Base-by-base conservation (phyloP, 2,888 invertebrate species). In the Altica lythri region DNA sequence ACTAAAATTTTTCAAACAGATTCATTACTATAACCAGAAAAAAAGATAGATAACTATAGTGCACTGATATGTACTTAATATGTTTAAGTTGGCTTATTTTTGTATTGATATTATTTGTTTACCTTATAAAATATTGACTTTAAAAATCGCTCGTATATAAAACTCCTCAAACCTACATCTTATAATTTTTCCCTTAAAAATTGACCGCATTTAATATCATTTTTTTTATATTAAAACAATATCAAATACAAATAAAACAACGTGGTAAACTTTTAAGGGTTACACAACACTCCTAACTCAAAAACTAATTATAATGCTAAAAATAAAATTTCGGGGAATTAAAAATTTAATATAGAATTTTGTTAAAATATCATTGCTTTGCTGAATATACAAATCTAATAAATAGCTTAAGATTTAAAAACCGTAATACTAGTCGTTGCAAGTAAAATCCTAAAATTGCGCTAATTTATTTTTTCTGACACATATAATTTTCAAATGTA, bases 61-160 rank as follows among this genome's bases (percentile, higher is more conserved):
- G 57, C 52, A 60, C 47, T 68, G 70, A 70, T 70, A 70, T 70
- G 70, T 70, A 58, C 64, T 66, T 67, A 67, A 67, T 63, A 70
- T 68, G 68, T 68, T 68, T 68, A 47, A n/a, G n/a, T 64, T 65
- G 58, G 59, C 58, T 59, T 51, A 46, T 48, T 61, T 62, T 57
- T 57, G 56, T 55, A 60, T 55, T 54, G 59, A 52, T 54, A 47
- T 58, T 50, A 17, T 12, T 47, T 47, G 50, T 57, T 60, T 53
- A 59, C 53, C 37, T 30, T 62, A 60, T 63, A 60, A 57, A 62
- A 65, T 68, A 70, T 68, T 70, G 68, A 70, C 68, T 68, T 67
- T 60, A 60, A 65, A 67, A 63, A 55, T 59, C 53, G 40, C 49
- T 40, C 30, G 19, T 45, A 34, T 47, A 22, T 40, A 49, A 40